Percentiles rank a stretch among this genome's conserved stretches.
Conservation (phyloP, 2,113 vertebrate species). For the Nesospiza acunhae region DNA sequence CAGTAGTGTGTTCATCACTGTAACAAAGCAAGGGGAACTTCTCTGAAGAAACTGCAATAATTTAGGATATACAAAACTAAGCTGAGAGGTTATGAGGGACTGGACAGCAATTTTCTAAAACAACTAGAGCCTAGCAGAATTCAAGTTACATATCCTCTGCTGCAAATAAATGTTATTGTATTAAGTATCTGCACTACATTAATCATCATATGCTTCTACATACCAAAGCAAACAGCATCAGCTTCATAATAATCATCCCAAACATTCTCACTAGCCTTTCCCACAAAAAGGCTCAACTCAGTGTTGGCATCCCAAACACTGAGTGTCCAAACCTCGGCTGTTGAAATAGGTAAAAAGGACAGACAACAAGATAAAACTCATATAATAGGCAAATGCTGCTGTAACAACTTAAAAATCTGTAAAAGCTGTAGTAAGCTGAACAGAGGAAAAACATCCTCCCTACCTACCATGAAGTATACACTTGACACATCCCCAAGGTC, state of each 20-base stretch:
- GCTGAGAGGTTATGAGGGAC: not conserved
- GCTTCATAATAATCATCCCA: not conserved
- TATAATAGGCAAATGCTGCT: not conserved
- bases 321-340: fast-evolving
- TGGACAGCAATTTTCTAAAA: not conserved
- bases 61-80: not conserved
- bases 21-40: not conserved
- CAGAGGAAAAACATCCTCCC: not conserved
- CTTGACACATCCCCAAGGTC: not conserved
- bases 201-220: not conserved
- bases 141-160: not conserved
- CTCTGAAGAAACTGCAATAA: not conserved
- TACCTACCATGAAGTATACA: not conserved
- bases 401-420: not conserved
- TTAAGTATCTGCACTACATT: not conserved
- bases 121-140: not conserved
- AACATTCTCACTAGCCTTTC: not conserved
- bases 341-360: not conserved
- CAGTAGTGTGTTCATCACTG: not conserved
- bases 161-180: not conserved
- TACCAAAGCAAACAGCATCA: not conserved
- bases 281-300: not conserved
- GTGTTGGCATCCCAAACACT: not conserved
- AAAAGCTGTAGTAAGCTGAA: not conserved
- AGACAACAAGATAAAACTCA: not conserved